A percentile compares a stretch with the other conserved stretches of the same genome.
These are phyloP conservation scores for Myotis pilosus DNA, from an alignment of 2,797 vertebrate genomes.

Conservation along the genomic window DNA sequence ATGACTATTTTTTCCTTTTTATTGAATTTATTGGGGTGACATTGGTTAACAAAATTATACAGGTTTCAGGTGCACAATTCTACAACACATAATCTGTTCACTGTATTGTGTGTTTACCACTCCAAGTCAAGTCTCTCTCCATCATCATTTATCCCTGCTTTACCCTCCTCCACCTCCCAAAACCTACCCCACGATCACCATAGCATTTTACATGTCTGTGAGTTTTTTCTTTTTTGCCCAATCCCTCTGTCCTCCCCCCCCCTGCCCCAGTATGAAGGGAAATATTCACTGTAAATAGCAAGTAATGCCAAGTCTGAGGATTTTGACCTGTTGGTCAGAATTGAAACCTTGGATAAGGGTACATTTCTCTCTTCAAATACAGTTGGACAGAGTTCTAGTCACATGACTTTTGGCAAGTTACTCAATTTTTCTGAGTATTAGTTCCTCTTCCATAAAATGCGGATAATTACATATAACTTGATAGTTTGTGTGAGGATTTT, in stretches of 20 bases:
- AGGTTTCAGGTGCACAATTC: not conserved
- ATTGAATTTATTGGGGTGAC: not conserved
- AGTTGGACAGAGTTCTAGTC: not conserved
- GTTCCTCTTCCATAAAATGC: not conserved
- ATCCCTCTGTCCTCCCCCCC: not conserved
- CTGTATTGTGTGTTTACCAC: not conserved
- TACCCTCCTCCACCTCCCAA: not conserved
- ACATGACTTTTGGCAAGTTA: not conserved
- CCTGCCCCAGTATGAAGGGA: not conserved
- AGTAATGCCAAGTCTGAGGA: not conserved
- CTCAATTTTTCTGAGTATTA: conserved; percentile 25
- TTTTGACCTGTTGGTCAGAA: conserved; percentile 1
- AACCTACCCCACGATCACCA: not conserved
- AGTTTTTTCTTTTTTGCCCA: not conserved
- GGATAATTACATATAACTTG: not conserved
- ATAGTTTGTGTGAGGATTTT: conserved; percentile 1
- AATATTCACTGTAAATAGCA: conserved; percentile 17
- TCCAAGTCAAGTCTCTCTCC: not conserved
- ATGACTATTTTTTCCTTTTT: not conserved
- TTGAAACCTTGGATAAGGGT: not conserved
- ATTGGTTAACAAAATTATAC: not conserved
- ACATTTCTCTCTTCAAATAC: not conserved
- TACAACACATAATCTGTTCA: not conserved
- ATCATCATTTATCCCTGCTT: not conserved
- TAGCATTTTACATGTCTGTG: not conserved